Base-by-base conservation (phyloP, 2,113 vertebrate genomes). In the Gasterosteus aculeatus region DNA sequence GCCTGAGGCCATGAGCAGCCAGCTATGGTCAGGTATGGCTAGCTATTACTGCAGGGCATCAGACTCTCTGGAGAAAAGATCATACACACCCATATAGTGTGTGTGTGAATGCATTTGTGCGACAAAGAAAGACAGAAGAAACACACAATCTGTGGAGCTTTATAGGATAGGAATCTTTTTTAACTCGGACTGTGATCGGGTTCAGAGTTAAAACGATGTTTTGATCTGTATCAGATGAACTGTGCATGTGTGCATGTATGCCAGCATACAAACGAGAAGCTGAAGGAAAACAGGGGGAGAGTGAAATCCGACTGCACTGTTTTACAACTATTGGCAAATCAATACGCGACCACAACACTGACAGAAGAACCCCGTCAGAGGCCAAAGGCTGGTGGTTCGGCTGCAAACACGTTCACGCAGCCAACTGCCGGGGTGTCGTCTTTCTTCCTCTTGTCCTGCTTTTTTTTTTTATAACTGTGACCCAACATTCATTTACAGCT, bases 21-120 rank as follows among this genome's bases (percentile, higher is more conserved):
- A 90, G 88, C 89, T 87, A 92, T 81, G 86, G 88, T 81, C 92
- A 94, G 91, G 92, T 94, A 93, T 80, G 87, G 85, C 87, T 78
- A 88, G 89, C 84, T 82, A 80, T 93, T 87, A 90, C 93, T 91
- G 90, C 90, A 91, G 92, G 93, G 92, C 91, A 93, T 89, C 88
- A 91, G 91, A 89, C 90, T 92, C 93, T 93, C 93, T 68, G 49
- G 93, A 91, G 93, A 64, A 86, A 88, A 89, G 81, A 89, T 90
- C 88, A 80, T 83, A 87, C 87, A 85, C 88, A 87, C 79, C 38
- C 70, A 82, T 82, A 87, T 78, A 72, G 75, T 75, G 68, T 63
- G 76, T 80, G 78, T 83, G 75, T 72, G 75, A 26, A 66, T 83
- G 78, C 63, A 77, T 85, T 75, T 81, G 80, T 72, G 87, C 4